Percentiles rank a stretch among this genome's conserved stretches.
Evolutionary conservation across 64 coral and sea anemone genomes (phyloP).

Genomic region (Platygyra sinensis): DNA sequence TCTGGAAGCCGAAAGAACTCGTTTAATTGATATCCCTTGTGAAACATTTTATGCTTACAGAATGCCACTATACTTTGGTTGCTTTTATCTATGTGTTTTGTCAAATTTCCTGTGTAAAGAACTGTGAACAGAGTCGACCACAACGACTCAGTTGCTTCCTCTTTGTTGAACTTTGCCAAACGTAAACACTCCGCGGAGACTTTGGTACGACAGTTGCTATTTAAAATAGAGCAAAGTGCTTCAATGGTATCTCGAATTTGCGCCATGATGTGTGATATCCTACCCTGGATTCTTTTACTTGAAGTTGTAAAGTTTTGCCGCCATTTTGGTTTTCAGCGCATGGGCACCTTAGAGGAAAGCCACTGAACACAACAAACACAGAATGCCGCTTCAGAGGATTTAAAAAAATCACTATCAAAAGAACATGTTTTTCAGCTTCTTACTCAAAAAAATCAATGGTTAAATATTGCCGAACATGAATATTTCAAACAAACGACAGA

Average conservation of each 20-base stretch:
- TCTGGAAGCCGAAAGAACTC: slow-evolving; percentile 74
- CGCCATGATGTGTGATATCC: slow-evolving; percentile 29
- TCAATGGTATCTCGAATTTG: slow-evolving; percentile 95
- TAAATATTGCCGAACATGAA: too few species aligned
- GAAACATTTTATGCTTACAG: slow-evolving; percentile 76
- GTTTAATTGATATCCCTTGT: slow-evolving; percentile 65
- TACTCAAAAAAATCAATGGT: too few species aligned
- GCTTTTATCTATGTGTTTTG: not conserved
- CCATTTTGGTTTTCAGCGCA: slow-evolving; percentile 47
- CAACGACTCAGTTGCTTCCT: slow-evolving; percentile 76
- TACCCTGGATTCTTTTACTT: not conserved
- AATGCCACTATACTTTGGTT: not conserved
- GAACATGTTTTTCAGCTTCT: too few species aligned
- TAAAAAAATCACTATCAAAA: not conserved
- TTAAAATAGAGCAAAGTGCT: slow-evolving; percentile 77
- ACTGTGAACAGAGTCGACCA: slow-evolving; percentile 61
- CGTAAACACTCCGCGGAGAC: slow-evolving; percentile 85
- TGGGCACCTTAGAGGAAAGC: not conserved
- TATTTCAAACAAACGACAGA: too few species aligned
- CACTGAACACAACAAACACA: not conserved
- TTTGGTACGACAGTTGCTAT: slow-evolving; percentile 40
- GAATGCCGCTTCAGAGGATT: not conserved
- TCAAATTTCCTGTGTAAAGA: not conserved
- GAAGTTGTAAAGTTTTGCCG: not conserved
- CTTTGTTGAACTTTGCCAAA: slow-evolving; percentile 89